Evolutionary conservation across 1,140 invertebrate genomes (phyloP).

Genomic region (Bombus breviceps): DNA sequence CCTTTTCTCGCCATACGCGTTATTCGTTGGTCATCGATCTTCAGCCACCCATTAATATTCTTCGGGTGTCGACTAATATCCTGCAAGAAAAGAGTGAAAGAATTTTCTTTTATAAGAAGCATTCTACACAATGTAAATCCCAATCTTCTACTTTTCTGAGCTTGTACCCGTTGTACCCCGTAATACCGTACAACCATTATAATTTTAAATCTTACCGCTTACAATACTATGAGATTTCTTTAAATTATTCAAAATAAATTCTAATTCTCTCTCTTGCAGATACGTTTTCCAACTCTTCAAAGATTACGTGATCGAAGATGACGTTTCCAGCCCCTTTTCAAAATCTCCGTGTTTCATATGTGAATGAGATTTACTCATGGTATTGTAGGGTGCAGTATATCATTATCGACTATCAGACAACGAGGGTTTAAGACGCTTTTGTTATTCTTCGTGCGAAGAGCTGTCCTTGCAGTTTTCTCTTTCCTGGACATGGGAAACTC

Average conservation of each 20-base stretch:
- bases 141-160: neutral
- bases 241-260: neutral
- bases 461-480: neutral
- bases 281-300: neutral
- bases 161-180: neutral
- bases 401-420: neutral
- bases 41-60: slow-evolving; percentile 35
- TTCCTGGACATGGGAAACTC: neutral
- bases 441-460: neutral
- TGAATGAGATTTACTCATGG: neutral
- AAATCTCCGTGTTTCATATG: neutral
- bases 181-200: neutral
- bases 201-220: neutral
- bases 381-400: neutral
- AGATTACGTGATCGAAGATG: neutral
- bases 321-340: too few species aligned
- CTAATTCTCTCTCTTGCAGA: neutral
- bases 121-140: neutral
- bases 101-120: slow-evolving; percentile 9
- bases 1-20: neutral
- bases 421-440: neutral
- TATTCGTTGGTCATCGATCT: slow-evolving; percentile 4
- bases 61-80: slow-evolving; percentile 5
- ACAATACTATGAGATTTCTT: neutral
- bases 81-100: slow-evolving; percentile 7